These are phyloP conservation scores for Teleogryllus oceanicus DNA, from an alignment of 2,888 invertebrate species.

Conservation along the genomic window DNA sequence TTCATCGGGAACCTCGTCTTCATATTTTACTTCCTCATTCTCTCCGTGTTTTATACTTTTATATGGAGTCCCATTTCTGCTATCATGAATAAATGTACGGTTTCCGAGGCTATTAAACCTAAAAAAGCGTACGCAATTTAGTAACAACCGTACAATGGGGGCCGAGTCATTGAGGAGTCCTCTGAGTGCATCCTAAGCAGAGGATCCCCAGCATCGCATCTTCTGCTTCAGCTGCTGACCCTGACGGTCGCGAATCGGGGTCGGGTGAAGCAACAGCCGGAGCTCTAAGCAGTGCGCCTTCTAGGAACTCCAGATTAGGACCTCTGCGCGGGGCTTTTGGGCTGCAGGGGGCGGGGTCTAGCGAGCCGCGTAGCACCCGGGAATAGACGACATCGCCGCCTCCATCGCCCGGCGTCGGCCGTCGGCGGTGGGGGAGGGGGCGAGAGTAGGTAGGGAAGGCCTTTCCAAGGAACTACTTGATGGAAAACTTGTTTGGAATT, in stretches of 20 bases:
- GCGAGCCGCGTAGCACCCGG: background rate
- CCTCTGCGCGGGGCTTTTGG: background rate
- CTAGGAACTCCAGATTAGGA: background rate
- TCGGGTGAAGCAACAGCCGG: background rate
- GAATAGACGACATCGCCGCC: background rate
- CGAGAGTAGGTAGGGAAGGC: background rate
- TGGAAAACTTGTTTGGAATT: slow-evolving; percentile 30
- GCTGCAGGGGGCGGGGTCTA: background rate
- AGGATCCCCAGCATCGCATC: too few species aligned
- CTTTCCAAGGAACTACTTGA: slow-evolving; percentile 29
- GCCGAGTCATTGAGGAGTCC: too few species aligned
- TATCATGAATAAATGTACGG: too few species aligned
- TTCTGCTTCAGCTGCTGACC: too few species aligned
- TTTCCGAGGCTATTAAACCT: too few species aligned
- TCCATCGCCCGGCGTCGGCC: slow-evolving; percentile 6
- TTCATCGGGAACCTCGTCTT: too few species aligned
- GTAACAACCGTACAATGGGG: too few species aligned
- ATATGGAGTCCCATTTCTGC: too few species aligned
- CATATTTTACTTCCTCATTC: too few species aligned
- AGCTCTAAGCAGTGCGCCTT: background rate
- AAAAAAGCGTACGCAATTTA: too few species aligned
- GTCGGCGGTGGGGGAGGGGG: background rate
- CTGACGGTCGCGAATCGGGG: background rate
- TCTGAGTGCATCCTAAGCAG: too few species aligned
- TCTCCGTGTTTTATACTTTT: too few species aligned